Percentiles rank a stretch among this genome's conserved stretches.
These are phyloP conservation scores for Heliconius hewitsoni DNA, from an alignment of 1,140 invertebrate species.

Conservation along the genomic window DNA sequence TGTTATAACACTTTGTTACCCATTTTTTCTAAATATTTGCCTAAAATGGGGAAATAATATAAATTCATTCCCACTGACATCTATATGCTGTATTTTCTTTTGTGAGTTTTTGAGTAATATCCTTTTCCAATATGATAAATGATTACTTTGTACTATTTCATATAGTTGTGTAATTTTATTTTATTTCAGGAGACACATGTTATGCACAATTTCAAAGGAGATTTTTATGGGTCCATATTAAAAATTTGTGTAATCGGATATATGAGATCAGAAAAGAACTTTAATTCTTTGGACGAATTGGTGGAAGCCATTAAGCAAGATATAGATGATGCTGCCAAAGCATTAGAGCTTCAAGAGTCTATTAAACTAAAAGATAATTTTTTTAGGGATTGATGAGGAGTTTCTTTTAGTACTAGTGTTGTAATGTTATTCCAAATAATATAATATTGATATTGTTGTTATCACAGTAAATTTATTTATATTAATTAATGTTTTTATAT, in stretches of 20 bases:
- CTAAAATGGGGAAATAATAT: too few relatives aligned
- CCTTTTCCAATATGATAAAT: background rate
- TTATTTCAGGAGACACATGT: slow-evolving; percentile 93
- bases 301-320: slow-evolving; percentile 89
- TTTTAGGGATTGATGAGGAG: slow-evolving; percentile 45
- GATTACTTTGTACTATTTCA: background rate
- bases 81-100: too few relatives aligned
- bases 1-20: too few relatives aligned
- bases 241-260: slow-evolving; percentile 92
- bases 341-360: slow-evolving; percentile 80
- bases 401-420: background rate
- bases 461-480: slow-evolving; percentile 1
- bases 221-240: slow-evolving; percentile 93
- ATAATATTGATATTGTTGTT: background rate
- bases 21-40: too few relatives aligned
- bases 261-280: slow-evolving; percentile 91
- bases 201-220: slow-evolving; percentile 90
- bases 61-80: too few relatives aligned
- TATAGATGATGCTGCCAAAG: slow-evolving; percentile 84
- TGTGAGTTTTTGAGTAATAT: too few relatives aligned
- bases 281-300: slow-evolving; percentile 89
- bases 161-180: background rate
- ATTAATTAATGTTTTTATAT: background rate
- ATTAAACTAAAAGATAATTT: slow-evolving; percentile 54
- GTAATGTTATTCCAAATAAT: background rate